phyloP scores from a whole-genome alignment of 2,888 invertebrate genomes.

The Dione juno region DNA sequence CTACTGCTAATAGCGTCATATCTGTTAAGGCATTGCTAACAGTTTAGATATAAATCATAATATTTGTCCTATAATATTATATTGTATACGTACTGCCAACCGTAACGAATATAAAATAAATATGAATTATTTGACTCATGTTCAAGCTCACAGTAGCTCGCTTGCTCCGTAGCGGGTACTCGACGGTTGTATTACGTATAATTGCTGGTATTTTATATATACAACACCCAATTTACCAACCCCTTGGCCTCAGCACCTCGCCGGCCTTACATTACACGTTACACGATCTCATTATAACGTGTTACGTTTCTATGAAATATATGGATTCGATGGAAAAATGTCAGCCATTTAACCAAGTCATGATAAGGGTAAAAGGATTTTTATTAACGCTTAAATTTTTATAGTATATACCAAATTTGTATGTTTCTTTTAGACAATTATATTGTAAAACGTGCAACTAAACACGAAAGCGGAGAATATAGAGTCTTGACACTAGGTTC shows the following conservation, averaged over 20 bases:
- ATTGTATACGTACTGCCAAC: too few relatives aligned
- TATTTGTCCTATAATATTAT: too few relatives aligned
- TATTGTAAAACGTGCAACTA: too few relatives aligned
- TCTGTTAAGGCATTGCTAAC: too few relatives aligned
- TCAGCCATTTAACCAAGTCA: not conserved
- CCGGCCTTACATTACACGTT: conserved; percentile 2
- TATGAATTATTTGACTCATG: too few relatives aligned
- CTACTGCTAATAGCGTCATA: too few relatives aligned
- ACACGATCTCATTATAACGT: conserved; percentile 14
- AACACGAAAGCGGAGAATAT: too few relatives aligned
- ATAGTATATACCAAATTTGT: not conserved
- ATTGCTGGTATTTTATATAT: conserved; percentile 38
- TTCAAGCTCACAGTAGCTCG: not conserved
- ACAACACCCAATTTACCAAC: conserved; percentile 23
- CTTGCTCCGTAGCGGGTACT: conserved; percentile 4
- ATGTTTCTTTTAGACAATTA: too few relatives aligned
- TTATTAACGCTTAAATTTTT: not conserved
- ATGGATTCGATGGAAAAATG: conserved; percentile 4
- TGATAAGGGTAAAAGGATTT: conserved; percentile 1
- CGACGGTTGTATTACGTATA: conserved; percentile 31
- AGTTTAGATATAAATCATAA: too few relatives aligned
- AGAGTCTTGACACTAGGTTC: too few relatives aligned
- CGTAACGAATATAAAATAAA: too few relatives aligned
- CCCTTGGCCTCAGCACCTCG: conserved; percentile 6
- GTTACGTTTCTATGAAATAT: conserved; percentile 2